Percentiles rank a stretch among this genome's conserved stretches.
These are phyloP conservation scores for Pampusana beccarii DNA, from an alignment of 2,113 vertebrate genomes.

Conservation along the genomic window DNA sequence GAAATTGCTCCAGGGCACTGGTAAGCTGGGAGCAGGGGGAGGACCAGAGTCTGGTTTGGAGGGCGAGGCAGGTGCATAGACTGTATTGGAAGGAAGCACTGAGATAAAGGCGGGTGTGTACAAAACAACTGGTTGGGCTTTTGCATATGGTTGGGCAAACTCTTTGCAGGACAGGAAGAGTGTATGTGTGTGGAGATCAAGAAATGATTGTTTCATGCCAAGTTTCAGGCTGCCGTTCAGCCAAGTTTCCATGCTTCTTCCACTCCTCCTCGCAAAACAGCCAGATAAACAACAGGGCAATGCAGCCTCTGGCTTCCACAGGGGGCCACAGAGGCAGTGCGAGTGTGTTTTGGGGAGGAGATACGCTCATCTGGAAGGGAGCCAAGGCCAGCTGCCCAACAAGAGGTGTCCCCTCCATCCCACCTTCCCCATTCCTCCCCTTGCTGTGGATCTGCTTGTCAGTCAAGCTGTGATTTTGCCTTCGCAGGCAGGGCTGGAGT, in stretches of 20 bases:
- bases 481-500: background rate
- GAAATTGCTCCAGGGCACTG: background rate
- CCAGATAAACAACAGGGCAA: background rate
- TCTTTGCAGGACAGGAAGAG: background rate
- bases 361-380: background rate
- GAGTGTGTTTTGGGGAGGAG: background rate
- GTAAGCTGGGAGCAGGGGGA: background rate
- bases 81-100: background rate
- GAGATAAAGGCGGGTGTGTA: background rate
- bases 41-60: background rate
- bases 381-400: background rate
- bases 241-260: background rate
- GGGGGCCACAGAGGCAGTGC: background rate
- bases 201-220: background rate
- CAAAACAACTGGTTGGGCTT: background rate
- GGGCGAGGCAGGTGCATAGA: background rate
- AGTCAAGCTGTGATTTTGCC: background rate
- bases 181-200: background rate
- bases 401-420: background rate
- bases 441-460: background rate
- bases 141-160: background rate
- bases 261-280: background rate
- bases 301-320: background rate
- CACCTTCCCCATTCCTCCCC: background rate
- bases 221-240: slow-evolving; percentile 14